Evolutionary conservation across 2,113 vertebrate genomes (phyloP).

Genomic region (Pelecanus crispus): DNA sequence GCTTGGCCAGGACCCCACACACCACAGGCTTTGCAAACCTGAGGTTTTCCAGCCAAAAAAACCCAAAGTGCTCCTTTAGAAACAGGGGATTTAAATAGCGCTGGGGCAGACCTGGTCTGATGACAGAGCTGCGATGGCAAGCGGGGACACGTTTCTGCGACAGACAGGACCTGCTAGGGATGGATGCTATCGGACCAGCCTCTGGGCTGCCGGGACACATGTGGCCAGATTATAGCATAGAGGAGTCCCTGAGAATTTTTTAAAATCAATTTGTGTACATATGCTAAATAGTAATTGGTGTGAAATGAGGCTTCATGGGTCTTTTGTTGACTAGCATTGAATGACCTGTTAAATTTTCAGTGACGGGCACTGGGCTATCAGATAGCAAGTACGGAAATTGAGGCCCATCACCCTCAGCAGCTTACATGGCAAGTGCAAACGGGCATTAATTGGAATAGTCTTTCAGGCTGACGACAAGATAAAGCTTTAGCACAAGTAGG

Average conservation of each 20-base stretch:
- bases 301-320: conserved; percentile 39
- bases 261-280: background rate
- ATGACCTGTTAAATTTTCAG: conserved; percentile 21
- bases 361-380: background rate
- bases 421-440: background rate
- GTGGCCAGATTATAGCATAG: background rate
- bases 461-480: background rate
- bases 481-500: background rate
- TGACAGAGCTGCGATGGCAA: background rate
- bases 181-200: background rate
- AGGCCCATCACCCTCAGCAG: background rate
- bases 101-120: background rate
- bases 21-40: background rate
- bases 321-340: conserved; percentile 24
- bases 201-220: background rate
- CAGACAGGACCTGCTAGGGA: rapidly evolving
- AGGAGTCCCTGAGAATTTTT: background rate
- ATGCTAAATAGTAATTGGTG: conserved; percentile 5
- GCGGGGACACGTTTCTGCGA: background rate
- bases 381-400: background rate
- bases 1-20: background rate
- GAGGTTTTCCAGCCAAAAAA: background rate
- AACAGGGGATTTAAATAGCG: rapidly evolving
- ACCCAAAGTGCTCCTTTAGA: background rate
- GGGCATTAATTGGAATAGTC: background rate